A percentile compares a stretch with the other conserved stretches of the same genome.
Conservation (phyloP, 2,797 vertebrate species). For the Avahi laniger region DNA sequence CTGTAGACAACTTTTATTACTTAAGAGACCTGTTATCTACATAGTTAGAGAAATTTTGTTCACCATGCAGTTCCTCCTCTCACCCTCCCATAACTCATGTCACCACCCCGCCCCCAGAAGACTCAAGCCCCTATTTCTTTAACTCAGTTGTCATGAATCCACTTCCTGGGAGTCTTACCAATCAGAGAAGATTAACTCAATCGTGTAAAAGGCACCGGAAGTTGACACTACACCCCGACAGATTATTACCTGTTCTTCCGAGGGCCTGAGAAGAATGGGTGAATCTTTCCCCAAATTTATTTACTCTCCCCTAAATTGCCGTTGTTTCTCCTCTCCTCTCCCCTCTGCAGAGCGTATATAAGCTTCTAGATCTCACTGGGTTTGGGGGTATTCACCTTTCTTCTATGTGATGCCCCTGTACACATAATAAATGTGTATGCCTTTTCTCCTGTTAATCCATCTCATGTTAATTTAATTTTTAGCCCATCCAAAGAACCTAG, state of each 20-base stretch:
- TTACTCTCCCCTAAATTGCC: neutral
- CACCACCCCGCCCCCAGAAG: neutral
- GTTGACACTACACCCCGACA: neutral
- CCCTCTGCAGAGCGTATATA: neutral
- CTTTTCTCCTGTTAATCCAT: neutral
- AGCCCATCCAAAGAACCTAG: neutral
- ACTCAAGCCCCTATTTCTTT: neutral
- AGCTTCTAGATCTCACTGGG: neutral
- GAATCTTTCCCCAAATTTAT: neutral
- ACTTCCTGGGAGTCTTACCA: neutral
- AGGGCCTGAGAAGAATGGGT: neutral
- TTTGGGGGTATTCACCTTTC: neutral
- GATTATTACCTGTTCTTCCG: neutral
- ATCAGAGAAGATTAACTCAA: neutral
- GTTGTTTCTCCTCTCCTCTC: too few species aligned
- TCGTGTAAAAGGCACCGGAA: neutral
- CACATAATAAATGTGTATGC: neutral
- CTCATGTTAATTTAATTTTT: neutral
- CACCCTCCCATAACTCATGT: rapidly evolving
- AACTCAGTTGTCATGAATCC: neutral
- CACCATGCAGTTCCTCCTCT: neutral
- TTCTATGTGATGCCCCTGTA: neutral
- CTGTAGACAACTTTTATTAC: neutral
- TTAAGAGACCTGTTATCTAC: neutral
- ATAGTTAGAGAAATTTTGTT: neutral